A percentile compares a stretch with the other conserved stretches of the same genome.
These are phyloP conservation scores for Dicrurus megarhynchus DNA, from an alignment of 2,113 vertebrate genomes.

Conservation along the genomic window DNA sequence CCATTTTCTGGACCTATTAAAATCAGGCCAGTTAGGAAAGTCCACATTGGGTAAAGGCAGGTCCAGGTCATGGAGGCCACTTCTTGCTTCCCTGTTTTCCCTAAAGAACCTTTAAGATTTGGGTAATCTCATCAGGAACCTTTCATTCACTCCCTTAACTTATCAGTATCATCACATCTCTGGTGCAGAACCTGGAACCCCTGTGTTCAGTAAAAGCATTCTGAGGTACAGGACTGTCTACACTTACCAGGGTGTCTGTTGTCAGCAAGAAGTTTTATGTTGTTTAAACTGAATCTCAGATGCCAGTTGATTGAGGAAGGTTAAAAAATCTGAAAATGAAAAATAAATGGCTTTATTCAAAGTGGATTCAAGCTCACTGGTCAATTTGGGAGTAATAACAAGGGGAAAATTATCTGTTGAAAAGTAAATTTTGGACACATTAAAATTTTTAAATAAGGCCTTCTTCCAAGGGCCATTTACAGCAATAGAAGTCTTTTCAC, in stretches of 20 bases:
- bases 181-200: not conserved
- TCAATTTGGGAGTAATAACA: constrained; percentile 12
- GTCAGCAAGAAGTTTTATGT: not conserved
- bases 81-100: not conserved
- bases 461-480: constrained; percentile 27
- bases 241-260: not conserved
- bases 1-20: not conserved
- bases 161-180: accelerated
- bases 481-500: constrained; percentile 59
- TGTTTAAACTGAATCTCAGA: not conserved
- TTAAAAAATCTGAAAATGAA: constrained; percentile 28
- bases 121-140: not conserved
- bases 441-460: constrained; percentile 35
- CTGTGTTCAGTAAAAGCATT: not conserved
- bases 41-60: not conserved
- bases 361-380: not conserved
- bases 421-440: constrained; percentile 35
- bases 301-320: not conserved
- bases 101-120: not conserved
- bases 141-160: not conserved
- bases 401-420: constrained; percentile 54
- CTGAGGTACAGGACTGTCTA: not conserved
- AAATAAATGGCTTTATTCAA: constrained; percentile 49
- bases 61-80: not conserved
- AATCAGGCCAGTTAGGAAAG: not conserved